Conservation (phyloP, 2,888 invertebrate species). For the Clanis bilineata region DNA sequence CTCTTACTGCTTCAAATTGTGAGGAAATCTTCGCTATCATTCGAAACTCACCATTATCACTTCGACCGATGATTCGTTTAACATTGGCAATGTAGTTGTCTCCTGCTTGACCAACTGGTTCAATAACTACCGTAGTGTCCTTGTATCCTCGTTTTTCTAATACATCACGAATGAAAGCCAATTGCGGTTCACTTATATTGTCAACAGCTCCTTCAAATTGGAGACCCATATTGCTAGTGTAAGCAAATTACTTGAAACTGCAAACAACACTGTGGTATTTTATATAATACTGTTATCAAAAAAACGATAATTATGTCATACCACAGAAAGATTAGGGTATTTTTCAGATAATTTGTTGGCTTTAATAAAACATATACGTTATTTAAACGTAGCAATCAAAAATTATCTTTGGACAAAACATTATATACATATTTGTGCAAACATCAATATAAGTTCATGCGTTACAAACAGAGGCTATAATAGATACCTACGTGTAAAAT, state of each 20-base stretch:
- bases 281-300: neutral
- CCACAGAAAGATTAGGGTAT: neutral
- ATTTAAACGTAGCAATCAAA: neutral
- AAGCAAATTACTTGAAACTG: neutral
- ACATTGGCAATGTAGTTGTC: slow-evolving; percentile 27
- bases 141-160: slow-evolving; percentile 24
- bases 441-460: no score
- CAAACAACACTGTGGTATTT: neutral
- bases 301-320: neutral
- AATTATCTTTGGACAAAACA: neutral
- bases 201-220: slow-evolving; percentile 25
- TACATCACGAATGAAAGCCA: slow-evolving; percentile 25
- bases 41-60: slow-evolving; percentile 28
- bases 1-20: slow-evolving; percentile 21
- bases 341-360: neutral
- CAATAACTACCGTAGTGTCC: slow-evolving; percentile 20
- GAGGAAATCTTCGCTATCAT: slow-evolving; percentile 42
- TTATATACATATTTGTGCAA: no score
- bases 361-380: neutral
- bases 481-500: no score
- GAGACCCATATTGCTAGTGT: slow-evolving; percentile 6
- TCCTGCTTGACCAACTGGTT: slow-evolving; percentile 26
- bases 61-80: slow-evolving; percentile 24
- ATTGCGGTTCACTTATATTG: slow-evolving; percentile 22
- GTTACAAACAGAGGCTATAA: no score